Conservation (phyloP, 2,888 invertebrate genomes). For the Drosophila borealis region DNA sequence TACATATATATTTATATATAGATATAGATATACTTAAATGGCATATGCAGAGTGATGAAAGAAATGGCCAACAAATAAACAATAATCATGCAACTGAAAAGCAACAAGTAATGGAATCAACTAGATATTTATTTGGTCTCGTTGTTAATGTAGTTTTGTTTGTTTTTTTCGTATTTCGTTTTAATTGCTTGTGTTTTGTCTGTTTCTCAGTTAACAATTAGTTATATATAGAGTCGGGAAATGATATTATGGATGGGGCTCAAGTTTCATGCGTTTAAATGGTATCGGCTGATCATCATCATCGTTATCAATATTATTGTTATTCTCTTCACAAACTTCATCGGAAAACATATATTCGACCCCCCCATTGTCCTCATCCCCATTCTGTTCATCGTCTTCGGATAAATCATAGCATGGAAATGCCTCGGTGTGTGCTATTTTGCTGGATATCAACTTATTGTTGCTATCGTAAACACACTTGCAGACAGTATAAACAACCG, state of each 20-base stretch:
- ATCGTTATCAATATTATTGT: neutral
- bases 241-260: neutral
- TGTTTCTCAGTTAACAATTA: slow-evolving; percentile 4
- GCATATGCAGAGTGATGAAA: neutral
- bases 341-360: neutral
- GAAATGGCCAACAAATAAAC: neutral
- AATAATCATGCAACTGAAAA: slow-evolving; percentile 11
- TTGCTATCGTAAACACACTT: slow-evolving; percentile 4
- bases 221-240: neutral
- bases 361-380: neutral
- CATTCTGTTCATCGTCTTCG: neutral
- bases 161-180: neutral
- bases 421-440: slow-evolving; percentile 8
- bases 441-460: slow-evolving; percentile 4
- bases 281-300: neutral
- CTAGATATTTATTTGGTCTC: slow-evolving; percentile 8
- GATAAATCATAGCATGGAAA: neutral
- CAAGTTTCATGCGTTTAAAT: neutral
- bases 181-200: neutral
- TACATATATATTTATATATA: neutral
- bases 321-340: neutral
- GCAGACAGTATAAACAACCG: slow-evolving; percentile 13
- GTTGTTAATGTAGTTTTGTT: neutral
- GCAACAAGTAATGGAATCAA: slow-evolving; percentile 4
- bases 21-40: neutral